phyloP scores from a whole-genome alignment of 2,888 invertebrate species.

The Rotaria magnacalcarata region DNA sequence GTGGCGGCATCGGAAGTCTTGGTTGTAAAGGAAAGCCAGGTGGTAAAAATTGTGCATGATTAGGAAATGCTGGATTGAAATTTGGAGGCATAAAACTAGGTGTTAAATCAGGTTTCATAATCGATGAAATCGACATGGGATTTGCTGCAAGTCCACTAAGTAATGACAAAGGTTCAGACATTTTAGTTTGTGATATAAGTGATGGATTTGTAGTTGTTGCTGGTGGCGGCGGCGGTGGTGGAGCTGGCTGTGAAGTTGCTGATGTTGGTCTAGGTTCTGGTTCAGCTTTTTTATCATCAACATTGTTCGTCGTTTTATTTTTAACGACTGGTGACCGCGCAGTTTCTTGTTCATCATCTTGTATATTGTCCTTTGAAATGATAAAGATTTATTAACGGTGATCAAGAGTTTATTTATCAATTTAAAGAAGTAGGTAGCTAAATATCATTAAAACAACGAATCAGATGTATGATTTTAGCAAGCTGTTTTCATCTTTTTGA shows the following conservation, averaged over 20 bases:
- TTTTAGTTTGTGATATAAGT: neutral
- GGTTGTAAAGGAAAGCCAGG: neutral
- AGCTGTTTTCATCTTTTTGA: too few relatives aligned
- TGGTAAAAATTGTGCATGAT: constrained; percentile 5
- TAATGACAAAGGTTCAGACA: neutral
- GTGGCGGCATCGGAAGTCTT: neutral
- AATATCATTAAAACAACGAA: too few relatives aligned
- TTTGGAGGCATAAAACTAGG: neutral
- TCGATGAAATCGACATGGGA: constrained; percentile 23
- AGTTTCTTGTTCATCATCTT: neutral
- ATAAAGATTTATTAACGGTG: too few relatives aligned
- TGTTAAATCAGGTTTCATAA: constrained; percentile 18
- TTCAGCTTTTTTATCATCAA: neutral
- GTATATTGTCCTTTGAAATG: neutral
- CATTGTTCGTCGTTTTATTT: neutral
- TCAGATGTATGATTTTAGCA: too few relatives aligned
- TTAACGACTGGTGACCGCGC: neutral
- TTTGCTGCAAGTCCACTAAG: neutral
- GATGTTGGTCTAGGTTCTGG: neutral
- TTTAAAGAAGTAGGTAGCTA: too few relatives aligned
- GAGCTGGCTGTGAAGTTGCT: neutral
- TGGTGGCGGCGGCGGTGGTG: neutral
- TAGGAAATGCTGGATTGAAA: constrained; percentile 25
- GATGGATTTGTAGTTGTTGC: neutral
- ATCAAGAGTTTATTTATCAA: too few relatives aligned